Base-by-base conservation (phyloP, 2,113 vertebrate genomes). In the Mionectes macconnelli region DNA sequence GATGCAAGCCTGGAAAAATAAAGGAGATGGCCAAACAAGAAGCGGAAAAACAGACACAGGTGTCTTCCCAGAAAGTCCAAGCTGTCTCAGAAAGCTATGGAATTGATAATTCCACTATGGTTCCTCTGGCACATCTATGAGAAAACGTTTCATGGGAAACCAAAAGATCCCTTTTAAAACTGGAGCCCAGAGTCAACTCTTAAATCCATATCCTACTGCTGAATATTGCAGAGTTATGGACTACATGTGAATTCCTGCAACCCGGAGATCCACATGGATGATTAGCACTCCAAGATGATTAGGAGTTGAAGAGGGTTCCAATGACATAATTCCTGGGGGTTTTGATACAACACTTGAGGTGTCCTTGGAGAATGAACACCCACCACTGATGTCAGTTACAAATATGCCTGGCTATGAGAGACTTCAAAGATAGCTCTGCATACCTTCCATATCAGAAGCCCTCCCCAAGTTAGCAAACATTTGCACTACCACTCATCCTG, bases 381-480 rank as follows among this genome's bases (percentile, higher is more conserved):
- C 85, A 67, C 55, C 62, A 39, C 76, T 56, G 56, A 52, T 70
- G 47, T 53, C 33, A 63, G 60, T 75, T 76, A 84, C 35, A 35
- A 68, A 39, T 28, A 37, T 79, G 81, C 25, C 40, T 50, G 62
- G 57, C 44, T 92, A 11, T 53, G 87, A 42, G 53, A 84, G 69
- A 69, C 64, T 90, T 95, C 56, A 70, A 75, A 94, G 93, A 88
- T 6, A 97, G 53, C 33, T 84, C 62, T 60, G 69, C 90, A 93
- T 96, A 76, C 90, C 80, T 92, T 92, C 49, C 9, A 0, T 96
- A 95, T 96, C 94, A 96, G 85, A 79, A 80, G 53, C 73, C 62
- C 78, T 52, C 69, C 73, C 62, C 40, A 75, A 76, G 62, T 84
- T 69, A 93, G 88, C 88, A 96, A 96, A 95, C 64, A 72, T 92